Percentiles rank a stretch among this genome's conserved stretches.
Conservation (phyloP, 1,140 invertebrate genomes). For the Phenacoccus solenopsis region DNA sequence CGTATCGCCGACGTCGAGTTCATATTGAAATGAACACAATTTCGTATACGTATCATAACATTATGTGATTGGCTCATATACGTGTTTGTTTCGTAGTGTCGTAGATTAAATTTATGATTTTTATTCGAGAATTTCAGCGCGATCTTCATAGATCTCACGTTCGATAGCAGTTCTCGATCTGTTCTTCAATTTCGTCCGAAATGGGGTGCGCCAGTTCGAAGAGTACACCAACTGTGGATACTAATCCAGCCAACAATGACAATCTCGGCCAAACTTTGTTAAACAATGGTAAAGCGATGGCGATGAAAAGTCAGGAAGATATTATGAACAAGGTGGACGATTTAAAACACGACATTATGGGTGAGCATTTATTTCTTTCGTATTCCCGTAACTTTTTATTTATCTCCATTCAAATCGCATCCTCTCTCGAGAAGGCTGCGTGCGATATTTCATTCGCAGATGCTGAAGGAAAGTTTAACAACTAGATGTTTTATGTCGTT, state of each 20-base stretch:
- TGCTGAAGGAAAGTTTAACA: no score
- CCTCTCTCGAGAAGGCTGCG: no score
- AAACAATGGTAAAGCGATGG: background rate
- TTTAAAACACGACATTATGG: no score
- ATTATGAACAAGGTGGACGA: background rate
- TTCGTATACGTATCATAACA: background rate
- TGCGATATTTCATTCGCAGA: no score
- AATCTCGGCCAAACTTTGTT: background rate
- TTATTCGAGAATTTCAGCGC: background rate
- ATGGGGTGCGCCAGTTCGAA: conserved; percentile 1
- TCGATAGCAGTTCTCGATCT: background rate
- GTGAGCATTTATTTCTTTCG: no score
- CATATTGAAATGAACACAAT: background rate
- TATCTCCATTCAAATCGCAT: no score
- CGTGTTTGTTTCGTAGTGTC: background rate
- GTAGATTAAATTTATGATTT: background rate
- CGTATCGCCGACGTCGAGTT: background rate
- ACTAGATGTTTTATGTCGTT: no score
- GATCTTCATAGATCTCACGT: background rate
- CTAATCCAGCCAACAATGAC: background rate
- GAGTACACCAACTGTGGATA: background rate
- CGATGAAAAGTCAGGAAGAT: background rate
- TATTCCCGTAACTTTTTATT: no score
- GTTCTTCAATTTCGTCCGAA: no score
- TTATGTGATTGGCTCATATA: background rate